Conservation (phyloP, 2,113 vertebrate species). For the Excalfactoria chinensis region DNA sequence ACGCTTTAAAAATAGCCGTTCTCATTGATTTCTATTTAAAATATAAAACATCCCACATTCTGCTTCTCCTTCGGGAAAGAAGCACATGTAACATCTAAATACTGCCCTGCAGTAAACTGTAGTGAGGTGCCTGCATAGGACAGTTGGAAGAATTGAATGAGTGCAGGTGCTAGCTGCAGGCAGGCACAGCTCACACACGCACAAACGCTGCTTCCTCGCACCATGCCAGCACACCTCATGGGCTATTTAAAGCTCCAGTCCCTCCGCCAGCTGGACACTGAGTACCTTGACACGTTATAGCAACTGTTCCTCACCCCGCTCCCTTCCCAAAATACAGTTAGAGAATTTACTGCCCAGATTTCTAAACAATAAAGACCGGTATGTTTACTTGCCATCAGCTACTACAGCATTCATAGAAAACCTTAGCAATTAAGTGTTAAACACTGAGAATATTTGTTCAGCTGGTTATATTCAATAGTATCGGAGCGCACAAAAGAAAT, state of each 20-base stretch:
- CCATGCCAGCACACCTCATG: background rate
- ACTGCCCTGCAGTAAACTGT: background rate
- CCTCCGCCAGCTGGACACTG: background rate
- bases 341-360: background rate
- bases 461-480: background rate
- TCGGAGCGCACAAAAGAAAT: background rate
- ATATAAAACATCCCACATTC: conserved; percentile 1
- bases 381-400: background rate
- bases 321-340: background rate
- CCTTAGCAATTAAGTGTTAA: background rate
- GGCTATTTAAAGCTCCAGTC: background rate
- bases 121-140: background rate
- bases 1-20: conserved; percentile 22
- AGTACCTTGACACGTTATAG: background rate
- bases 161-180: background rate
- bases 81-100: background rate
- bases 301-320: background rate
- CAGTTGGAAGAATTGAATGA: background rate
- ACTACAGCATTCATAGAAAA: background rate
- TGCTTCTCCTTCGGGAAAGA: background rate
- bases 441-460: background rate
- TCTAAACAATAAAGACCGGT: background rate
- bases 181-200: background rate
- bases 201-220: background rate
- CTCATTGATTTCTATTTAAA: conserved; percentile 28